phyloP scores from a whole-genome alignment of 1,140 invertebrate species.

The Cotesia glomerata region DNA sequence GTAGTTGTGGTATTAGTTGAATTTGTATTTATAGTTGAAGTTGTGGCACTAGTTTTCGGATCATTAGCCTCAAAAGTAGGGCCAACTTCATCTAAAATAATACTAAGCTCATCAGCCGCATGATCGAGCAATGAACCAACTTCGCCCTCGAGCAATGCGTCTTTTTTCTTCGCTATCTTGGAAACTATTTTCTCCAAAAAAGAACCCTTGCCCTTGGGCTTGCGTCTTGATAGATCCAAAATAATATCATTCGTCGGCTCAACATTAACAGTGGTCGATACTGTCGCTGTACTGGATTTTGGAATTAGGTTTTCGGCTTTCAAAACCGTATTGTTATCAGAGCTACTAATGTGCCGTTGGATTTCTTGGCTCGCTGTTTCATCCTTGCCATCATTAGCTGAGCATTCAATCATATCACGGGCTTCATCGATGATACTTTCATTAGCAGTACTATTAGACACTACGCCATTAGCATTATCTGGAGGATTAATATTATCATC shows the following conservation, averaged over 20 bases:
- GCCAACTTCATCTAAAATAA: conserved; percentile 46
- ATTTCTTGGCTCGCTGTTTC: conserved; percentile 8
- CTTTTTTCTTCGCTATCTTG: conserved; percentile 60
- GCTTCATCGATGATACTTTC: conserved; percentile 20
- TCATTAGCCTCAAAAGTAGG: conserved; percentile 30
- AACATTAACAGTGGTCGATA: not conserved
- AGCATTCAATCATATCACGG: conserved; percentile 17
- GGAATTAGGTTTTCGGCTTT: not conserved
- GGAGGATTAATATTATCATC: conserved; percentile 18
- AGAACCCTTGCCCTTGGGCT: conserved; percentile 53
- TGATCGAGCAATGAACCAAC: conserved; percentile 44
- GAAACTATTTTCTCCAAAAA: conserved; percentile 59
- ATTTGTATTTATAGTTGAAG: no score
- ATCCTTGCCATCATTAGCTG: conserved; percentile 11
- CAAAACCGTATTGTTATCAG: not conserved
- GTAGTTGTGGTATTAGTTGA: not conserved
- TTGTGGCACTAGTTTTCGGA: not conserved
- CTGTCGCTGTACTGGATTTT: not conserved
- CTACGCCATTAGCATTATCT: not conserved
- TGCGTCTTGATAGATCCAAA: conserved; percentile 55
- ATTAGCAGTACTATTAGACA: not conserved
- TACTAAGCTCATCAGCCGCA: conserved; percentile 46
- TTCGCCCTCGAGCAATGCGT: conserved; percentile 51
- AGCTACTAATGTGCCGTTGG: not conserved
- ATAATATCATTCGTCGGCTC: conserved; percentile 55